Conservation (phyloP, 2,888 invertebrate species). For the Vanessa cardui region DNA sequence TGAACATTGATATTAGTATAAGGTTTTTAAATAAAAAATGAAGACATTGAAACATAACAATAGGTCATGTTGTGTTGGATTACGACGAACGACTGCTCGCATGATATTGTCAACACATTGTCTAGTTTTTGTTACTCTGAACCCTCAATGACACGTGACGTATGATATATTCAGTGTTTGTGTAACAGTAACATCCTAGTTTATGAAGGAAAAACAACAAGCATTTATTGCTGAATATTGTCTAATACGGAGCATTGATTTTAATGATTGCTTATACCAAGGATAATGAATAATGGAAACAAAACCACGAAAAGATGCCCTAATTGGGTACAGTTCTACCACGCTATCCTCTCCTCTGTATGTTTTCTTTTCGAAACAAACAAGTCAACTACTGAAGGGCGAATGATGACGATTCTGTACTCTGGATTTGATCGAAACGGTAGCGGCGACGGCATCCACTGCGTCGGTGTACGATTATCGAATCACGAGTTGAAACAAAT, state of each 20-base stretch:
- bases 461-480: conserved; percentile 20
- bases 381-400: conserved; percentile 37
- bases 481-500: conserved; percentile 30
- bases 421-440: conserved; percentile 30
- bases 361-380: conserved; percentile 36
- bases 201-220: conserved; percentile 69
- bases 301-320: conserved; percentile 41
- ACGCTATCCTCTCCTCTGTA: conserved; percentile 25
- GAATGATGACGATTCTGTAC: conserved; percentile 34
- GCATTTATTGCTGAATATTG: conserved; percentile 44
- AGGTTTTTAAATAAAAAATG: too few species aligned
- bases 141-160: background rate
- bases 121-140: background rate
- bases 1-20: too few species aligned
- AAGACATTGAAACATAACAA: too few species aligned
- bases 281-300: conserved; percentile 39
- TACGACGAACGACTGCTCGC: too few species aligned
- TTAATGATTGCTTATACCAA: conserved; percentile 38
- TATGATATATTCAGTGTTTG: background rate
- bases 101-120: too few species aligned
- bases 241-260: conserved; percentile 42
- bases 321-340: conserved; percentile 37
- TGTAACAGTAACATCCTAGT: conserved; percentile 1
- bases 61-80: too few species aligned
- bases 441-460: conserved; percentile 6